Conservation (phyloP, 2,888 invertebrate species). For the Metalampra italica region DNA sequence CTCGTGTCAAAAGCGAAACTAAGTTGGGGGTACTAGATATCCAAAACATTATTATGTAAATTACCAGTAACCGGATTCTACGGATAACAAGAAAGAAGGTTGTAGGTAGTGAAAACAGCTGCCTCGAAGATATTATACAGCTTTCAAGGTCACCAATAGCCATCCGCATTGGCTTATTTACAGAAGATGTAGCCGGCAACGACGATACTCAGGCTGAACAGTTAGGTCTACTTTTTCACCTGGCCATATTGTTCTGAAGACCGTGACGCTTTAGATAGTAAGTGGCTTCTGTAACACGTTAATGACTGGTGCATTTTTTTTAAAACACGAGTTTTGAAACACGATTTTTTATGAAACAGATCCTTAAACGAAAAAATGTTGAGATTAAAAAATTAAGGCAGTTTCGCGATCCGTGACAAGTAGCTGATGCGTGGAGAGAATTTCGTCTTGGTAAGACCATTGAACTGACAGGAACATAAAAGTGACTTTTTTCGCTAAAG, state of each 20-base stretch:
- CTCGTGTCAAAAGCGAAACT: too few relatives aligned
- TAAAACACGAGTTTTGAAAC: background rate
- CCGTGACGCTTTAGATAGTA: constrained; percentile 33
- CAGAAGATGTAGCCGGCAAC: constrained; percentile 41
- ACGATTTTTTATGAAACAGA: background rate
- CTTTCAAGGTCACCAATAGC: constrained; percentile 41
- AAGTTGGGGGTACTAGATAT: too few relatives aligned
- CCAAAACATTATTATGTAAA: constrained; percentile 1
- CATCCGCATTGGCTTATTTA: constrained; percentile 22
- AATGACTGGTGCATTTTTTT: constrained; percentile 24
- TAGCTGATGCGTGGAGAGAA: constrained; percentile 32
- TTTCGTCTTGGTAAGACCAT: constrained; percentile 25
- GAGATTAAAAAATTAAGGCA: constrained; percentile 18
- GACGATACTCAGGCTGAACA: constrained; percentile 47
- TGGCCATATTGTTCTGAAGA: constrained; percentile 39
- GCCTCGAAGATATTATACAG: constrained; percentile 15
- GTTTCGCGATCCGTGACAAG: constrained; percentile 27
- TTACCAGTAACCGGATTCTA: constrained; percentile 3
- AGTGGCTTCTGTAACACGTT: constrained; percentile 22
- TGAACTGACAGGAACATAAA: constrained; percentile 18
- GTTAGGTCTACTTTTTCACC: constrained; percentile 63
- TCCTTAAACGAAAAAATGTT: constrained; percentile 1
- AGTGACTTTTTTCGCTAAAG: background rate
- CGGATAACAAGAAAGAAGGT: background rate
- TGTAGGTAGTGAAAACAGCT: constrained; percentile 3